Evolutionary conservation across 2,888 invertebrate genomes (phyloP).

Genomic region (Teleiodes luculella): DNA sequence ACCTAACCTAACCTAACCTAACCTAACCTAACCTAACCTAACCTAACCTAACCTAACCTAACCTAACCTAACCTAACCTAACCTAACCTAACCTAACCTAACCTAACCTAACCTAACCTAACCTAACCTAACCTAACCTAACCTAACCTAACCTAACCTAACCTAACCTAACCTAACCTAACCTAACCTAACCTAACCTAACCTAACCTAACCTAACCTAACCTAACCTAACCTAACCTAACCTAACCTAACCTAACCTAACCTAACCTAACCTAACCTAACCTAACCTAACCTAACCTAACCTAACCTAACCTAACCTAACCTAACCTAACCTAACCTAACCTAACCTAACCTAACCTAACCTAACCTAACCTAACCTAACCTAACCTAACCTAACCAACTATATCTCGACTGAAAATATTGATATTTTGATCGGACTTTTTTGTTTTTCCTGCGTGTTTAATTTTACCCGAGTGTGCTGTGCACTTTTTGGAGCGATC

Average conservation of each 20-base stretch:
- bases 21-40: conserved; percentile 15
- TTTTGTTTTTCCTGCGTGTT: no score
- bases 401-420: no score
- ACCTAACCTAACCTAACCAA: conserved; percentile 19
- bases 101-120: no score
- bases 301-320: conserved; percentile 18
- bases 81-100: not conserved
- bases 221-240: conserved; percentile 12
- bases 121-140: not conserved
- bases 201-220: conserved; percentile 19
- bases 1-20: conserved; percentile 20
- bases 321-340: conserved; percentile 13
- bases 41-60: conserved; percentile 22
- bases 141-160: conserved; percentile 18
- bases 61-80: conserved; percentile 16
- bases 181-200: conserved; percentile 19
- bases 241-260: no score
- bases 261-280: conserved; percentile 8
- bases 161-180: conserved; percentile 18
- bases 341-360: conserved; percentile 17
- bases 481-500: no score
- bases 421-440: no score
- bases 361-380: conserved; percentile 17
- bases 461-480: no score
- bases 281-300: conserved; percentile 9